A percentile compares a stretch with the other conserved stretches of the same genome.
These are phyloP conservation scores for Drosophila takahashii DNA, from an alignment of 1,140 invertebrate genomes.

Conservation along the genomic window DNA sequence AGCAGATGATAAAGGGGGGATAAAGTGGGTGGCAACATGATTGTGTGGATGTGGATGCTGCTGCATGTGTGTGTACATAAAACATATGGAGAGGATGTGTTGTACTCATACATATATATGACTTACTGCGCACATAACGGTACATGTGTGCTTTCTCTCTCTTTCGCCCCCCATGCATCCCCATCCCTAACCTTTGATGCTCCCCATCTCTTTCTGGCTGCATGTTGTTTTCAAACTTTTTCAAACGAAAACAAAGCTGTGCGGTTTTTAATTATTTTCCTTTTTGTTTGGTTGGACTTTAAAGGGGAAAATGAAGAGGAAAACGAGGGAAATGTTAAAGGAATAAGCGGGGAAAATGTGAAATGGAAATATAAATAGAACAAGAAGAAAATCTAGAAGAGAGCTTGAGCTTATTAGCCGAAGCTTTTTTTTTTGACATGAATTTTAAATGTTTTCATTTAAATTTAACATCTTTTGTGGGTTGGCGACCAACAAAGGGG, in stretches of 20 bases:
- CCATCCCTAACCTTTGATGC: not conserved
- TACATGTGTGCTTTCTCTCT: slow-evolving; percentile 33
- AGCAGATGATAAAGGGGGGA: slow-evolving; percentile 3
- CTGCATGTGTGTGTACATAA: slow-evolving; percentile 1
- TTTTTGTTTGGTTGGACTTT: slow-evolving; percentile 52
- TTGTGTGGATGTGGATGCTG: slow-evolving; percentile 4
- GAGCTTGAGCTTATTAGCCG: slow-evolving; percentile 22
- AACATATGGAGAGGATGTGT: slow-evolving; percentile 15
- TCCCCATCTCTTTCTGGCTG: slow-evolving; percentile 27
- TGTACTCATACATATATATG: slow-evolving; percentile 6
- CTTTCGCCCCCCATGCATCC: not conserved
- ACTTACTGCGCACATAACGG: slow-evolving; percentile 56
- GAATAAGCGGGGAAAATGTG: not conserved
- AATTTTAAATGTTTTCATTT: not conserved
- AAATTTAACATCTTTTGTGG: not conserved
- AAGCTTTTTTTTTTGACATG: slow-evolving; percentile 15
- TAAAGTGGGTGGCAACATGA: slow-evolving; percentile 16
- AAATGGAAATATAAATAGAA: no score
- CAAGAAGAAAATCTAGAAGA: not conserved
- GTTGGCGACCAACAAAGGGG: not conserved
- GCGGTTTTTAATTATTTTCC: slow-evolving; percentile 66
- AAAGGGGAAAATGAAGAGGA: slow-evolving; percentile 14
- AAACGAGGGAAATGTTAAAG: not conserved
- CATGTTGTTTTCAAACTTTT: slow-evolving; percentile 37
- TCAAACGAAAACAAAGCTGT: slow-evolving; percentile 39